Percentiles rank a stretch among this genome's conserved stretches.
These are phyloP conservation scores for Candidula unifasciata DNA, from an alignment of 2,888 invertebrate genomes.

Conservation along the genomic window DNA sequence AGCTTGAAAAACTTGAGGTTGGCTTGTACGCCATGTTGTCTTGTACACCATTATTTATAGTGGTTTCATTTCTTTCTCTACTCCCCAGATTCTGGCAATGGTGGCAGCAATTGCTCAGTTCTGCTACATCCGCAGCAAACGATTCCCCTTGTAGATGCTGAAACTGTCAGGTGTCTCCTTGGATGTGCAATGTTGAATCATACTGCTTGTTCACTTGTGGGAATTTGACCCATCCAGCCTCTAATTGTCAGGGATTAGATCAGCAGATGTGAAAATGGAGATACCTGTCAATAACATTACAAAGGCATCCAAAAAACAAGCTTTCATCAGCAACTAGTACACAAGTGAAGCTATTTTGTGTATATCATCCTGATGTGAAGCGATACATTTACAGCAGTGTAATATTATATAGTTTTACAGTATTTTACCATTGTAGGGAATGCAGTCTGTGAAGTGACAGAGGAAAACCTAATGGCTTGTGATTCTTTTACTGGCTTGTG, in stretches of 20 bases:
- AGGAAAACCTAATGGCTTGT: neutral
- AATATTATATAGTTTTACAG: neutral
- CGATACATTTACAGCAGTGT: neutral
- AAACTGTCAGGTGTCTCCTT: neutral
- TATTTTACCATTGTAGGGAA: neutral
- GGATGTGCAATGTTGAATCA: neutral
- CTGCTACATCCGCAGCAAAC: constrained; percentile 81
- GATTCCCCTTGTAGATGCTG: constrained; percentile 54
- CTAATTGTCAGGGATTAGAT: neutral
- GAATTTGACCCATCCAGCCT: neutral
- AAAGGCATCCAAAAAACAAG: too few relatives aligned
- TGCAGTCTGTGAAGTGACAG: too few relatives aligned
- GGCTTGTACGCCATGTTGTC: too few relatives aligned
- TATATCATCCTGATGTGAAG: too few relatives aligned
- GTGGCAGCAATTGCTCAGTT: constrained; percentile 86
- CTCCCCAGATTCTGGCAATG: constrained; percentile 82
- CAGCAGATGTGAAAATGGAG: neutral
- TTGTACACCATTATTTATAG: too few relatives aligned
- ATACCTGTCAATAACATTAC: too few relatives aligned
- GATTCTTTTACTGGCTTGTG: neutral
- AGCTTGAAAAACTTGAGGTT: too few relatives aligned
- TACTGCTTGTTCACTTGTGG: neutral
- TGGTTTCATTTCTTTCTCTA: too few relatives aligned
- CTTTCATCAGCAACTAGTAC: too few relatives aligned
- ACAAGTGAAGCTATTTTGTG: too few relatives aligned